phyloP scores from a whole-genome alignment of 2,797 vertebrate genomes.

The Gephyroberyx darwinii region DNA sequence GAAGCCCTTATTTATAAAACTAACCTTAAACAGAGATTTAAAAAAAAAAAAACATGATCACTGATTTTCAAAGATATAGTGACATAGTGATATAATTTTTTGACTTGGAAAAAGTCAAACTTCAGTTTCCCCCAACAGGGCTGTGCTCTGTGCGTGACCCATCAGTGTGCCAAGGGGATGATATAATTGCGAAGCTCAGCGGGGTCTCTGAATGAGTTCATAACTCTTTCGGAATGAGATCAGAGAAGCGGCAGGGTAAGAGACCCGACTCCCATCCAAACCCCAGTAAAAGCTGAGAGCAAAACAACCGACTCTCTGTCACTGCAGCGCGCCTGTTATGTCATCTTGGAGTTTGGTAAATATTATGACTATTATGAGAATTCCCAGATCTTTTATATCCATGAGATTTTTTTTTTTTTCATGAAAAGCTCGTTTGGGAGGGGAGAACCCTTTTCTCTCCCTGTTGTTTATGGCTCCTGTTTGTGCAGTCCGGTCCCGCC shows the following conservation, averaged over 20 bases:
- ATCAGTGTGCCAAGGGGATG: constrained; percentile 41
- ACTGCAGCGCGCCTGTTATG: constrained; percentile 44
- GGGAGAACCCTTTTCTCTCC: constrained; percentile 18
- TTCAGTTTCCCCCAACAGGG: constrained; percentile 12
- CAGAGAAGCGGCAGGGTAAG: constrained; percentile 43
- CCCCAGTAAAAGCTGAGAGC: constrained; percentile 39
- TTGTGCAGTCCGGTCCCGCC: constrained; percentile 15
- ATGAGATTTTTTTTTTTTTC: constrained; percentile 13
- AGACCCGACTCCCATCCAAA: constrained; percentile 36
- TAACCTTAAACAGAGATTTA: constrained; percentile 15
- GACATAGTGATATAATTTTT: no score
- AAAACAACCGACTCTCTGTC: constrained; percentile 51
- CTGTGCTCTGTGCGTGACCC: constrained; percentile 23
- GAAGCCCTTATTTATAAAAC: no score
- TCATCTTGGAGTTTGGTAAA: constrained; percentile 66
- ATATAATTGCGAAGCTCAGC: constrained; percentile 49
- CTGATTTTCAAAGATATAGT: constrained; percentile 1
- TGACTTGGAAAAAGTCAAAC: no score
- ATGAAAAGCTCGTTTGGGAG: constrained; percentile 32
- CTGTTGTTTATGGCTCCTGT: constrained; percentile 54
- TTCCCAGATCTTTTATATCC: constrained; percentile 47
- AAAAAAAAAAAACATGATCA: neutral
- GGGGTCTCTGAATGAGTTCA: constrained; percentile 34
- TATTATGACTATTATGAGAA: constrained; percentile 67
- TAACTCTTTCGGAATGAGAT: constrained; percentile 58